Base-by-base conservation (phyloP, 2,113 vertebrate genomes). In the Aphyosemion australe region DNA sequence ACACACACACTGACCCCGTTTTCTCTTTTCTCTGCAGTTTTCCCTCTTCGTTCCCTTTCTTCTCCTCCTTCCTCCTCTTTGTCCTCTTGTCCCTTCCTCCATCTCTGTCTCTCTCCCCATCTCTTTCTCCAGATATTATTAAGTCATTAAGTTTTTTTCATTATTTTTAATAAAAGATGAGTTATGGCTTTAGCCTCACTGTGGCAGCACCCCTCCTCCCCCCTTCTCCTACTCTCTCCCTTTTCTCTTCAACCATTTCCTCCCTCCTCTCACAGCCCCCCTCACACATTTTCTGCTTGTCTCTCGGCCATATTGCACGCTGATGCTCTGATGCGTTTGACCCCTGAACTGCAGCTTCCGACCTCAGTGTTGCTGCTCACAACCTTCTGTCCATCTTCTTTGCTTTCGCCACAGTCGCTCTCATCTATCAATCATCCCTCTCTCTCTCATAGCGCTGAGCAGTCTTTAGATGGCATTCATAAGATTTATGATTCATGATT, bases 91-190 rank as follows among this genome's bases (percentile, higher is more conserved):
- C 90, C 79, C 84, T 87, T 86, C 82, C 88, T 89, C 80, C 79
- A 70, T 87, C 83, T 78, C 82, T 67, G 67, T 84, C 81, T 82
- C 81, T 69, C 76, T 80, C 77, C 65, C 75, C 66, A 82, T 83
- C 82, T 81, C 85, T 86, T 87, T 87, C 87, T 89, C 80, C 78
- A 79, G 90, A 91, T 89, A 89, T 91, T 91, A 89, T 89, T 89
- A 89, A 90, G 86, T 89, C 88, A 89, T 91, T 91, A 91, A 90
- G 86, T 90, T 89, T 91, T 88, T 91, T 88, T 89, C 87, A 90
- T 90, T 90, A 88, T 90, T 91, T 90, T 90, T 90, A 90, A 91
- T 91, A 90, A 91, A 90, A 90, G 90, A 91, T 91, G 90, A 89
- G 90, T 90, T 89, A 91, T 91, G 90, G 86, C 88, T 90, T 89